Evolutionary conservation across 2,797 vertebrate species (phyloP), one percentile per base, ranked within the genome.

Genomic region (Diceros bicornis): DNA sequence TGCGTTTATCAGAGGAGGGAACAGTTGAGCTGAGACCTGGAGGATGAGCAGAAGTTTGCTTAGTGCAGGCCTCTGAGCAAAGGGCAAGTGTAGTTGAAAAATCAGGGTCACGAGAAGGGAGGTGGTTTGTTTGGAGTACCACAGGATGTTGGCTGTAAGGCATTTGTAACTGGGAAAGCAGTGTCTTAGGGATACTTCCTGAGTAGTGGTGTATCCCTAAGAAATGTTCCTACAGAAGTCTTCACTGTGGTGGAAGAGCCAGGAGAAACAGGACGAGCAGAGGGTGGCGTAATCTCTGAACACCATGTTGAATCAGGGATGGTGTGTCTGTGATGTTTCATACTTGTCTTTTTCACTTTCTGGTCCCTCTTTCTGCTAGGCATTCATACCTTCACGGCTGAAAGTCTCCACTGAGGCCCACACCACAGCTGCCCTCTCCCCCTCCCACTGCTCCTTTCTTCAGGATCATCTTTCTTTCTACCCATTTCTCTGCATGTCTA

Each of bases 51-150:
- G 23, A n/a, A 59, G 13, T 10, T 55, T 34, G 27, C 41, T 12
- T 18, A 71, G 61, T 4, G 23, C 27, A 27, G 62, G 37, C 27
- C 29, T 55, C 21, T 21, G 75, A 61, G 79, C 81, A 32, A 6
- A 32, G 37, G 34, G 20, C 74, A 8, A 3, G 18, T 0, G 3
- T 17, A 6, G 14, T 25, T 59, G 16, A 0, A 0, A 12, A 12
- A 18, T 6, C 10, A 1, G 7, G n/a, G 29, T 16, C 32, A 3
- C 1, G 4, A 10, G 18, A 37, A 4, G 37, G 57, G 13, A 59
- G 57, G 52, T 4, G 21, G 7, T 21, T 29, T 55, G 37, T 27
- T 20, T 37, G 61, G 41, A 77, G 50, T 44, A 37, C 50, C 32
- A 4, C 2, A 0, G 37, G 77, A 2, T 32, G 14, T 14, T 7